Base-by-base conservation (phyloP, 2,113 vertebrate genomes). In the Sturnira hondurensis region DNA sequence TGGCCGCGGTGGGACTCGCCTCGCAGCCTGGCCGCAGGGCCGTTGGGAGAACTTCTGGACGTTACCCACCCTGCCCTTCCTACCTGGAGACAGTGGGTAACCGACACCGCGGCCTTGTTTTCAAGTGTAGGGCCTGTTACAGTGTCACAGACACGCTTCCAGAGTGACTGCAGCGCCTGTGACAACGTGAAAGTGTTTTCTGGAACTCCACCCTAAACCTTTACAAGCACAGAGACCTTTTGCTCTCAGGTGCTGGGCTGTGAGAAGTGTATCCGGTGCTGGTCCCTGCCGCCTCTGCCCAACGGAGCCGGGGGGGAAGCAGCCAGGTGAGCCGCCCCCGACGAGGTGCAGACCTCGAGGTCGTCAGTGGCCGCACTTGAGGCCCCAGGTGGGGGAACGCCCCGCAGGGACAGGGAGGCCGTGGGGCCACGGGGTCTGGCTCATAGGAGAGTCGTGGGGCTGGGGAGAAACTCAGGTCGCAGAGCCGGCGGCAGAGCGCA, bases 221-320 rank as follows among this genome's bases (percentile, higher is more conserved):
- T 47, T 11, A 74, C 65, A 33, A 41, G 43, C 28, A 41, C 1
- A 4, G 90, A 3, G 50, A 31, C 47, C 43, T 87, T 89, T 17
- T 45, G 24, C 41, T 77, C 24, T 12, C 84, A 98, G 99, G 96
- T 99, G 41, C 93, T 98, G 94, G 80, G 86, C 86, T 98, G 98
- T 83, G 97, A 97, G 93, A 78, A 96, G 93, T 98, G 96, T 45
- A 36, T 99, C 71, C 28, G n/a, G 2, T 67, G 58, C 1, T 99
- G 98, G 99, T 61, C 89, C 38, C 78, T 96, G 61, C 91, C 98
- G 84, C 97, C 98, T 87, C 1, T 43, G 61, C 86, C 97, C 0
- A 76, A 98, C 43, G 98, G 96, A 0, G 45, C 96, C 0, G 0
- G 43, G 54, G 43, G 47, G 36, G 95, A 68, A 0, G 20, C 33